phyloP scores from a whole-genome alignment of 2,888 invertebrate species.

The Zaprionus lineosus region DNA sequence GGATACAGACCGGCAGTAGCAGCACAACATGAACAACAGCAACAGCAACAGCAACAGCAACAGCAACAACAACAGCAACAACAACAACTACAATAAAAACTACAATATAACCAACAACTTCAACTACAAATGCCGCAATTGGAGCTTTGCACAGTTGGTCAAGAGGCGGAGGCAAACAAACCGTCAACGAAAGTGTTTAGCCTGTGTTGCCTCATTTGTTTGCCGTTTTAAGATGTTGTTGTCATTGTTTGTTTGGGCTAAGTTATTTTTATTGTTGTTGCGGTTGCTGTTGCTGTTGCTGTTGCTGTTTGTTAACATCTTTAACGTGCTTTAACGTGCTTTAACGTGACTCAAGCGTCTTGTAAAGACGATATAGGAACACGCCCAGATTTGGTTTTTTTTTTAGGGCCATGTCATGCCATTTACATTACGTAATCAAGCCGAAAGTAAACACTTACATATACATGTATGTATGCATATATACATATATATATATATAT shows the following conservation, averaged over 20 bases:
- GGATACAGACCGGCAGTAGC: constrained; percentile 41
- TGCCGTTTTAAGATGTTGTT: constrained; percentile 28
- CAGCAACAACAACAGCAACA: constrained; percentile 5
- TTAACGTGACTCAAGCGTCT: constrained; percentile 47
- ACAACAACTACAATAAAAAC: no score
- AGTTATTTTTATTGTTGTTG: neutral
- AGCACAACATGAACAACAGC: neutral
- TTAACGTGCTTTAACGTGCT: no score
- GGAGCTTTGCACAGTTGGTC: constrained; percentile 67
- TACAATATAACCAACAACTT: no score
- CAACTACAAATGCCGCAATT: constrained; percentile 33
- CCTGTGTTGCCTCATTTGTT: constrained; percentile 58
- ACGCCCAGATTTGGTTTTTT: constrained; percentile 48
- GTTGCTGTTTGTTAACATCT: constrained; percentile 50
- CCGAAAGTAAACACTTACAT: constrained; percentile 23
- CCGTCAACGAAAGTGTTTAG: constrained; percentile 67
- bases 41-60: constrained; percentile 5
- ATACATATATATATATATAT: no score
- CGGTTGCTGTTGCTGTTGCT: constrained; percentile 2
- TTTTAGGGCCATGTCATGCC: constrained; percentile 57
- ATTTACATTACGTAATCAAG: constrained; percentile 49
- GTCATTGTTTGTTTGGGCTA: no score
- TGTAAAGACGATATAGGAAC: constrained; percentile 23
- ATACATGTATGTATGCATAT: no score
- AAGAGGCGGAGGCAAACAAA: constrained; percentile 67